Base-by-base conservation (phyloP, 1,140 invertebrate genomes). In the Maniola jurtina region DNA sequence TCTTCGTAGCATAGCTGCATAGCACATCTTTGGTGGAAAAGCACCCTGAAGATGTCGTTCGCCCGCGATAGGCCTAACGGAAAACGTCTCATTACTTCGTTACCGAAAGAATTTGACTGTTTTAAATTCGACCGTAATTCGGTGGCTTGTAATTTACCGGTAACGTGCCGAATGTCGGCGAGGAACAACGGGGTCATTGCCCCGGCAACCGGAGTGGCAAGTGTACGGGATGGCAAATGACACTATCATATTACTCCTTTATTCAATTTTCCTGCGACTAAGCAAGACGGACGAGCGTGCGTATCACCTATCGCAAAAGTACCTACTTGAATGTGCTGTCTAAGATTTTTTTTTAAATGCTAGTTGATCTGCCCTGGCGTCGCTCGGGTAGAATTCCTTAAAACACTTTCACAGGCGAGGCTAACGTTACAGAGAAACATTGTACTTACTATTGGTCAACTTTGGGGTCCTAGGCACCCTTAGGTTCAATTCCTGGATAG, bases 51-150 rank as follows among this genome's bases (percentile, higher is more conserved):
- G 10, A 33, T 9, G 5, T 34, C 33, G 8, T 13, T 11, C 9
- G 16, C 8, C n/a, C 11, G 52, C 13, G 3, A 34, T 34, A 55
- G 11, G 11, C 16, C 11, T 34, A 55, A 55, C 52, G 52, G 52
- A 55, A 55, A 55, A 55, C 52, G 55, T 57, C 55, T 38, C 55
- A 38, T 40, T 57, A 56, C 54, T 56, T 64, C 54, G 52, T 64
- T 64, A 57, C 47, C 47, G 14, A 35, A 54, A 35, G 36, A 38
- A 40, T 57, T 57, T 11, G 34, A 11, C 36, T 36, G 55, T 57
- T 57, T 57, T 57, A 38, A 57, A 57, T 57, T 38, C 55, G 55
- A 38, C 35, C 55, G 36, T 57, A 57, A 57, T 57, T 57, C 55
- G 55, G 55, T 38, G 7, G 55, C 55, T 25, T 33, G 55, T 57